phyloP scores from a whole-genome alignment of 2,113 vertebrate species.

The Desmodus rotundus region DNA sequence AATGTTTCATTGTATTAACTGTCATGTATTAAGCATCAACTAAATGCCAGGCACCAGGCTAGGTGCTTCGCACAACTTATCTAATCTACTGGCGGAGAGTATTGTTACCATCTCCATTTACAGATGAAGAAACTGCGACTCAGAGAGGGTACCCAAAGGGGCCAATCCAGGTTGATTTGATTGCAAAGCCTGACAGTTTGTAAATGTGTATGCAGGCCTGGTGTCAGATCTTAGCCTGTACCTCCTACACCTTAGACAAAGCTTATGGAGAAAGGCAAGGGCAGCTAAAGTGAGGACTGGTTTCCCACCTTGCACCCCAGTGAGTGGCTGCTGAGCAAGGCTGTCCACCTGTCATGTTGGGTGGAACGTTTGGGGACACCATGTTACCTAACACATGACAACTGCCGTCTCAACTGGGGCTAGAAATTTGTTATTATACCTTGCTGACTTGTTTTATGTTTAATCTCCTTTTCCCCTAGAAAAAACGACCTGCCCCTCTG shows the following conservation, averaged over 20 bases:
- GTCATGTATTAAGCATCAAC: neutral
- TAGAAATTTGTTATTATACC: neutral
- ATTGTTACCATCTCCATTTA: neutral
- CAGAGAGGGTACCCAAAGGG: neutral
- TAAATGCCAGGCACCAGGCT: neutral
- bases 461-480: constrained; percentile 35
- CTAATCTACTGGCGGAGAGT: neutral
- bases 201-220: neutral
- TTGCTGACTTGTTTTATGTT: constrained; percentile 54
- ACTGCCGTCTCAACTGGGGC: neutral
- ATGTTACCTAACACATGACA: neutral
- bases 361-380: neutral
- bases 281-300: neutral
- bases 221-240: neutral
- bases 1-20: neutral
- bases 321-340: neutral
- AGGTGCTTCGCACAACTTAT: neutral
- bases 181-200: neutral
- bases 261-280: neutral
- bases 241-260: neutral
- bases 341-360: neutral
- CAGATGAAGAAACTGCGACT: neutral
- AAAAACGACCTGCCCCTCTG: constrained; percentile 61
- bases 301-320: neutral
- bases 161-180: neutral